Percentiles rank a stretch among this genome's conserved stretches.
These are phyloP conservation scores for Panthera uncia DNA, from an alignment of 2,113 vertebrate genomes.

Conservation along the genomic window DNA sequence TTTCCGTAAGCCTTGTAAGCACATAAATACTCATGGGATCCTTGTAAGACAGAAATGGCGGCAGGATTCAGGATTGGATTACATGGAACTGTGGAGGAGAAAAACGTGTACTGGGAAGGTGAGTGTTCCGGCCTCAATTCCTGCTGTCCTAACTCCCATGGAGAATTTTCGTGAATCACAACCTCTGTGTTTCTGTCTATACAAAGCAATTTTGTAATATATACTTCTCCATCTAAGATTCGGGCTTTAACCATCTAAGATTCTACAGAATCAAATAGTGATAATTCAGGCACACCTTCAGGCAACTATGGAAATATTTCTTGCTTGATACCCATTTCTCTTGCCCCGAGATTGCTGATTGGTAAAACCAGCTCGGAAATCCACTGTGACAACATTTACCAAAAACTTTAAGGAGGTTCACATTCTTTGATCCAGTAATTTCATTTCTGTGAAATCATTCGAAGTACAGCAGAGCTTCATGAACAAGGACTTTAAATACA, in stretches of 20 bases:
- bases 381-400: not conserved
- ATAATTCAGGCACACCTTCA: not conserved
- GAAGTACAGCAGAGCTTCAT: not conserved
- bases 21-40: not conserved
- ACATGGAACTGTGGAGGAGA: not conserved
- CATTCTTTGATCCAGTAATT: not conserved
- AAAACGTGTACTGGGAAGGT: not conserved
- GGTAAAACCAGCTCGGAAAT: constrained; percentile 1
- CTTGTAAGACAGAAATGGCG: not conserved
- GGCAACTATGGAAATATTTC: not conserved
- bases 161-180: constrained; percentile 22
- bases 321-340: not conserved
- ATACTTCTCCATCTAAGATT: not conserved
- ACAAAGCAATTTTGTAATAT: not conserved
- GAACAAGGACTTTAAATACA: not conserved
- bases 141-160: not conserved
- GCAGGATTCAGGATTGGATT: not conserved
- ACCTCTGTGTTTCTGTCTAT: not conserved
- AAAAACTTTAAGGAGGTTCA: constrained; percentile 14
- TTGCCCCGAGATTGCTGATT: not conserved
- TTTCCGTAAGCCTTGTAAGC: not conserved
- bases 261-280: constrained; percentile 24
- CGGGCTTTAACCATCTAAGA: not conserved
- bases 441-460: constrained; percentile 41
- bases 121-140: not conserved